Conservation (phyloP, 2,888 invertebrate genomes). For the Habroteleia sp. region DNA sequence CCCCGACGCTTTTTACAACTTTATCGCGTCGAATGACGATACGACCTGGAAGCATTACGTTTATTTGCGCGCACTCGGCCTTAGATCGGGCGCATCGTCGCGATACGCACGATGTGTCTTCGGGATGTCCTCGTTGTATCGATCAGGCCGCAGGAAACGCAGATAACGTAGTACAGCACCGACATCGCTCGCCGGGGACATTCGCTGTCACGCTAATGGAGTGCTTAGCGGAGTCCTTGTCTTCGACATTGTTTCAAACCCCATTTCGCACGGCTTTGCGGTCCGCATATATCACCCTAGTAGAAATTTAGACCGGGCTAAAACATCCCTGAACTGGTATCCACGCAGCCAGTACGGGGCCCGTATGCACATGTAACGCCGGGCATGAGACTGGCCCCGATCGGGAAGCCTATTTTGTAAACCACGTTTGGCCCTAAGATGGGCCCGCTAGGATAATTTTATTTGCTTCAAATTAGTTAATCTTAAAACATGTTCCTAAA, state of each 20-base stretch:
- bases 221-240: conserved; percentile 61
- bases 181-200: conserved; percentile 66
- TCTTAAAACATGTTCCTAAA: no score
- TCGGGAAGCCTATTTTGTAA: no score
- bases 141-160: conserved; percentile 60
- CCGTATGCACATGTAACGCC: no score
- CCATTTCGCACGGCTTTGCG: conserved; percentile 18
- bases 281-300: conserved; percentile 25
- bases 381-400: no score
- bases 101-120: conserved; percentile 63
- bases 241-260: conserved; percentile 57
- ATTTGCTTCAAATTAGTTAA: no score
- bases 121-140: conserved; percentile 63
- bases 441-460: no score
- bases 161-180: conserved; percentile 59
- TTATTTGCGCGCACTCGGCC: conserved; percentile 64
- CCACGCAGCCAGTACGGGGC: no score
- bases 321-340: no score
- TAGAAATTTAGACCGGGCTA: no score
- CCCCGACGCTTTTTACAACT: conserved; percentile 62
- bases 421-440: no score
- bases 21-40: conserved; percentile 63
- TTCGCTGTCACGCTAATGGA: conserved; percentile 66
- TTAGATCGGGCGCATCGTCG: conserved; percentile 61
- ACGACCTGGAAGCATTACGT: conserved; percentile 64